A percentile compares a stretch with the other conserved stretches of the same genome.
Conservation (phyloP, 1,140 invertebrate genomes). For the Drosophila jambulina region DNA sequence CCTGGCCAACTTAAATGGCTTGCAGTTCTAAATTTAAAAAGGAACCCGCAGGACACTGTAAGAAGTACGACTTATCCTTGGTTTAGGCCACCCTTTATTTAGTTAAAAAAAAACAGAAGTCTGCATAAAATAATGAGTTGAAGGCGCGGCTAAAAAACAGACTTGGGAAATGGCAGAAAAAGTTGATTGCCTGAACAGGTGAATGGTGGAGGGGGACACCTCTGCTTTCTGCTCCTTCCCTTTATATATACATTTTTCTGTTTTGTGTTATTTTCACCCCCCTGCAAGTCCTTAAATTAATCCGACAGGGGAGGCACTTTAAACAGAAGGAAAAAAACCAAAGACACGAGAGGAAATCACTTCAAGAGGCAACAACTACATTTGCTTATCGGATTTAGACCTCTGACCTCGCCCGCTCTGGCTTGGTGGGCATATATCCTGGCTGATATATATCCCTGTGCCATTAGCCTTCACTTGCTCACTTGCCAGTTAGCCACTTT, state of each 20-base stretch:
- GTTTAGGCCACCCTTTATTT: conserved; percentile 18
- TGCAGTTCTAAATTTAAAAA: not conserved
- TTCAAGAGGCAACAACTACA: conserved; percentile 72
- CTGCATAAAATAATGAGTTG: conserved; percentile 67
- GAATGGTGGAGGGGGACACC: conserved; percentile 6
- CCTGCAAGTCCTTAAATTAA: conserved; percentile 30
- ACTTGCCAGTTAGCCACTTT: conserved; percentile 60
- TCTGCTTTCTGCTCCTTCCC: not conserved
- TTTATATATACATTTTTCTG: not conserved
- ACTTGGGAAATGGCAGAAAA: conserved; percentile 26
- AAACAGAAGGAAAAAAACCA: conserved; percentile 14
- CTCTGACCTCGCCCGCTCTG: not conserved
- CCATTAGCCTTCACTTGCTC: not conserved
- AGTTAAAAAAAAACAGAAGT: conserved; percentile 17
- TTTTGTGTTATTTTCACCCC: conserved; percentile 16
- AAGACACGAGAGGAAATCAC: conserved; percentile 48
- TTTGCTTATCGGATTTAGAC: conserved; percentile 75
- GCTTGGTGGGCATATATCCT: not conserved
- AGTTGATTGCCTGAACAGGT: conserved; percentile 69
- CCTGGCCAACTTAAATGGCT: not conserved
- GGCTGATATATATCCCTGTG: not conserved
- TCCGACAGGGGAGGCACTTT: conserved; percentile 45
- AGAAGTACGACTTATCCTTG: not conserved
- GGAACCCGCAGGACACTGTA: not conserved
- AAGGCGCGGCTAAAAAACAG: conserved; percentile 11